Percentiles rank a stretch among this genome's conserved stretches.
These are phyloP conservation scores for Emys orbicularis DNA, from an alignment of 2,797 vertebrate genomes.

Conservation along the genomic window DNA sequence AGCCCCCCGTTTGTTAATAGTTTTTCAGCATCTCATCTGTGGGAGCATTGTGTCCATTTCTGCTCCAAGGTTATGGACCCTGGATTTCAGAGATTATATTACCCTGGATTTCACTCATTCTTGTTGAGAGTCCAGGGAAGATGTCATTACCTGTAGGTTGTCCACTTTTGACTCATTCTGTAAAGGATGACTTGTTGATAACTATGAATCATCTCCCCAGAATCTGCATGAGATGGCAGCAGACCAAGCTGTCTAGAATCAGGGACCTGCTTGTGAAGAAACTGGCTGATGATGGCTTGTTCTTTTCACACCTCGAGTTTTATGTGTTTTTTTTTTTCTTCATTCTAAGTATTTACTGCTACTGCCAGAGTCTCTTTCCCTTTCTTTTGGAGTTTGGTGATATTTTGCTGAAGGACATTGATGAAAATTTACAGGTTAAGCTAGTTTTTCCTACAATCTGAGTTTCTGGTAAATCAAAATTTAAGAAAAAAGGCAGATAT, in stretches of 20 bases:
- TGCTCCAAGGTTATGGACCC: neutral
- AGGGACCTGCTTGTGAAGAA: neutral
- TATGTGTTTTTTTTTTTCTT: neutral
- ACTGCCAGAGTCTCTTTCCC: neutral
- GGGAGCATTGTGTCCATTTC: neutral
- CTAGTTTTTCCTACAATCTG: neutral
- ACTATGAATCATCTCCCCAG: neutral
- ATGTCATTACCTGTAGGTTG: neutral
- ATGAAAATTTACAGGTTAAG: neutral
- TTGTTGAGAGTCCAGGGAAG: neutral
- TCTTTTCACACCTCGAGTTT: neutral
- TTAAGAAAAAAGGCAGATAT: neutral
- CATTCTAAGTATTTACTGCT: neutral
- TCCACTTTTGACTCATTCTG: neutral
- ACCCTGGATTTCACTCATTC: neutral
- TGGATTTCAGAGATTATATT: neutral
- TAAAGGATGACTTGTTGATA: neutral
- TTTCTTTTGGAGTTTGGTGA: neutral
- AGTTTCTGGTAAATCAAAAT: neutral
- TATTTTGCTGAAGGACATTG: neutral
- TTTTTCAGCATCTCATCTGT: neutral
- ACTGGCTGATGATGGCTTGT: rapidly evolving
- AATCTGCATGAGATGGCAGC: neutral
- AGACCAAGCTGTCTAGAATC: neutral
- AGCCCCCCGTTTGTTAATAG: neutral